These are phyloP conservation scores for Mermis nigrescens DNA, from an alignment of 2,888 invertebrate species.

Conservation along the genomic window DNA sequence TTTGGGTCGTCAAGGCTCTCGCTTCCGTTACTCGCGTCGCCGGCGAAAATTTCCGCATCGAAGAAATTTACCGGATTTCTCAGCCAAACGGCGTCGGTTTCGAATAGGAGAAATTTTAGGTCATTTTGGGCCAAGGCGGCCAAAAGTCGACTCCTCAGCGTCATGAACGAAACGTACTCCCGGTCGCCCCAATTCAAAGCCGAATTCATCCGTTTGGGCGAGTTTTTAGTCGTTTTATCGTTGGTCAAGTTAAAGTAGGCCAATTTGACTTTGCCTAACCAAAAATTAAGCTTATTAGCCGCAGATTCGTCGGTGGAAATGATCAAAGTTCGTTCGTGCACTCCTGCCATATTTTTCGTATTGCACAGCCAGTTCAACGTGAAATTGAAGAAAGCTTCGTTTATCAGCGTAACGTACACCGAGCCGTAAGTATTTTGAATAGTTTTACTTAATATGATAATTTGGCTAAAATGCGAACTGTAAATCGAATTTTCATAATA, in stretches of 20 bases:
- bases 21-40: slow-evolving; percentile 15
- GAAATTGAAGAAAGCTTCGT: slow-evolving; percentile 23
- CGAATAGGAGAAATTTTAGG: slow-evolving; percentile 23
- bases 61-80: slow-evolving; percentile 20
- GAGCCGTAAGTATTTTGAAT: too few species aligned
- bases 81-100: slow-evolving; percentile 27
- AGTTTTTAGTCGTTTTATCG: background rate
- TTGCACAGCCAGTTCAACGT: slow-evolving; percentile 29
- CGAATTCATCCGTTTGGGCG: too few species aligned
- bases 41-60: slow-evolving; percentile 7
- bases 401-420: slow-evolving; percentile 18
- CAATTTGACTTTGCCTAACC: background rate
- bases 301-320: slow-evolving; percentile 17
- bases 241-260: background rate
- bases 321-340: slow-evolving; percentile 19
- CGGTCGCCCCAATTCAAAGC: slow-evolving; percentile 21
- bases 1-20: too few species aligned
- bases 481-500: too few species aligned
- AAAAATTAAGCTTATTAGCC: slow-evolving; percentile 11
- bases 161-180: slow-evolving; percentile 22
- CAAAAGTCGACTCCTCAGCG: slow-evolving; percentile 19
- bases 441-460: too few species aligned
- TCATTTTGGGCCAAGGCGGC: slow-evolving; percentile 6
- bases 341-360: slow-evolving; percentile 16
- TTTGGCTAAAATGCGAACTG: too few species aligned